These are phyloP conservation scores for Pseudococcus viburni DNA, from an alignment of 2,888 invertebrate genomes.

Conservation along the genomic window DNA sequence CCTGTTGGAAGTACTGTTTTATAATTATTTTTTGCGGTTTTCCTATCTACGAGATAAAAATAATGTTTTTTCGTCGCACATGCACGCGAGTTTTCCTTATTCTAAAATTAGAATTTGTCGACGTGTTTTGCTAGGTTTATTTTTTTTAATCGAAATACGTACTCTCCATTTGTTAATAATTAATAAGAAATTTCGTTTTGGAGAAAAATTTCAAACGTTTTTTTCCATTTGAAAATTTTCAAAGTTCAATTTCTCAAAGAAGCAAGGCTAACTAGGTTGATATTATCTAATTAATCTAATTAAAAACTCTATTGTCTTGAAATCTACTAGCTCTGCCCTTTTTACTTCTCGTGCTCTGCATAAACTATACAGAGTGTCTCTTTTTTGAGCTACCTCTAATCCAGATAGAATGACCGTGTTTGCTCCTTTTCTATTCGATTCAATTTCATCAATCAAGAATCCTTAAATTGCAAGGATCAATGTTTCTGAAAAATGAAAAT, in stretches of 20 bases:
- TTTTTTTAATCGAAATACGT: slow-evolving; percentile 27
- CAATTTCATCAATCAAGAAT: no score
- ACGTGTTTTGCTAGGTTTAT: neutral
- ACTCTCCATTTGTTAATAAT: neutral
- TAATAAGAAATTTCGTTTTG: neutral
- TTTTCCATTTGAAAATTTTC: neutral
- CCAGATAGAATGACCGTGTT: no score
- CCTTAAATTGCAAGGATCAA: no score
- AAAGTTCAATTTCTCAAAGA: neutral
- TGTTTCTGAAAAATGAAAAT: no score
- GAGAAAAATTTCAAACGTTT: neutral
- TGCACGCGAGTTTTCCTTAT: slow-evolving; percentile 27
- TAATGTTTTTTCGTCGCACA: neutral
- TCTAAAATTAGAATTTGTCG: slow-evolving; percentile 3
- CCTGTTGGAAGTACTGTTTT: neutral
- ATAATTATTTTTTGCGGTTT: slow-evolving; percentile 16
- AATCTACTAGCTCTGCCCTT: neutral
- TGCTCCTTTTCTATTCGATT: no score
- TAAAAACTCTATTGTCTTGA: neutral
- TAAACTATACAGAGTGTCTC: no score
- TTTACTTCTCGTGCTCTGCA: no score
- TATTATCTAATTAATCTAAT: no score
- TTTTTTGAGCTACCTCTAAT: no score
- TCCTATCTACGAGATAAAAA: neutral
- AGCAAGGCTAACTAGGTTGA: neutral